Evolutionary conservation across 2,888 invertebrate species (phyloP).

Genomic region (Dasysyrphus albostriatus): DNA sequence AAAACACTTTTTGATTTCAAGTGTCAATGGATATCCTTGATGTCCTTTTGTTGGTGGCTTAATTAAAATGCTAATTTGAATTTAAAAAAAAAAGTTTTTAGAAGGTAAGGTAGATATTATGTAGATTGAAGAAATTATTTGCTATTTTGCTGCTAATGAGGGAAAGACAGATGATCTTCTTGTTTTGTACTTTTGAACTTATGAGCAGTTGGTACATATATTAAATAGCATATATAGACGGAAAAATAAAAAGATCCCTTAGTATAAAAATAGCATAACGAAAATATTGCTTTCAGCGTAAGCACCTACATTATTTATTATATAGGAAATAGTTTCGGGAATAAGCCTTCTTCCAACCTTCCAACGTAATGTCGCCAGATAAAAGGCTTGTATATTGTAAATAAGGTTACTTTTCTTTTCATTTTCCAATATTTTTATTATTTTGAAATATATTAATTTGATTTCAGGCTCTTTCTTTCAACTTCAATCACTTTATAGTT

Average conservation of each 20-base stretch:
- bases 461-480: not conserved
- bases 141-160: not conserved
- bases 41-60: constrained; percentile 17
- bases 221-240: too few species aligned
- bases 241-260: too few species aligned
- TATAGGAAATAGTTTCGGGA: too few species aligned
- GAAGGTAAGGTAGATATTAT: not conserved
- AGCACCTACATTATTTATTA: too few species aligned
- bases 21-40: constrained; percentile 32
- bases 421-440: too few species aligned
- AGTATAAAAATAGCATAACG: too few species aligned
- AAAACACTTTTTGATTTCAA: constrained; percentile 24
- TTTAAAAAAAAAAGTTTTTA: not conserved
- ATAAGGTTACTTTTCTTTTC: too few species aligned
- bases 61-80: constrained; percentile 61
- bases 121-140: not conserved
- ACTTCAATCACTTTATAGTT: not conserved
- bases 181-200: not conserved
- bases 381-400: too few species aligned
- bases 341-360: too few species aligned
- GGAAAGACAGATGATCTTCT: not conserved
- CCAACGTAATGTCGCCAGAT: too few species aligned
- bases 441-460: not conserved
- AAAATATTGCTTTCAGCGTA: too few species aligned
- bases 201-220: too few species aligned